Evolutionary conservation across 2,888 invertebrate species (phyloP).

Genomic region (Neoascia interrupta): DNA sequence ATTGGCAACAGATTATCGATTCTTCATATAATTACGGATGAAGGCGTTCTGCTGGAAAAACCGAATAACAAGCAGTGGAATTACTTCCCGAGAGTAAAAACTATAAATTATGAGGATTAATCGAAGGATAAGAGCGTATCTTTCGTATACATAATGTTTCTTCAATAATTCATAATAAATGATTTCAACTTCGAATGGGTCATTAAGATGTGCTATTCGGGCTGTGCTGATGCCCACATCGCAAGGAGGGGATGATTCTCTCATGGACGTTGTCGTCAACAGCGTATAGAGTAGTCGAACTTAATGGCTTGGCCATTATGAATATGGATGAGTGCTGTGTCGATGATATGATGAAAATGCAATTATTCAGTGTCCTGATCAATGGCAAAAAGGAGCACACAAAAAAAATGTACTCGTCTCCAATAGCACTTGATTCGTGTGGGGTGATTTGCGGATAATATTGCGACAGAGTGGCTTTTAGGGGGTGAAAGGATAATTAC

Average conservation of each 20-base stretch:
- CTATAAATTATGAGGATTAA: conserved; percentile 69
- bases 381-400: conserved; percentile 28
- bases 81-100: conserved; percentile 37
- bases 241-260: conserved; percentile 22
- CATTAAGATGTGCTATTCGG: conserved; percentile 64
- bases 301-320: conserved; percentile 64
- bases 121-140: conserved; percentile 65
- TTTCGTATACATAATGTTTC: conserved; percentile 44
- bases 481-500: conserved; percentile 36
- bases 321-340: conserved; percentile 64
- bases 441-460: conserved; percentile 11
- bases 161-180: conserved; percentile 69
- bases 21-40: conserved; percentile 61
- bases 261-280: conserved; percentile 3
- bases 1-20: conserved; percentile 69
- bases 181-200: conserved; percentile 63
- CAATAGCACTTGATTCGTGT: background rate
- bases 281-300: conserved; percentile 14
- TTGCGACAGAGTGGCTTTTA: background rate
- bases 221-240: conserved; percentile 20
- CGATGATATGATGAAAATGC: conserved; percentile 62
- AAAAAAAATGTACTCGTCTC: conserved; percentile 23
- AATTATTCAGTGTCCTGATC: conserved; percentile 64
- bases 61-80: conserved; percentile 24
- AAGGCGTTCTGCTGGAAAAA: conserved; percentile 66